Conservation (phyloP, 2,797 vertebrate species). For the Crenichthys baileyi region DNA sequence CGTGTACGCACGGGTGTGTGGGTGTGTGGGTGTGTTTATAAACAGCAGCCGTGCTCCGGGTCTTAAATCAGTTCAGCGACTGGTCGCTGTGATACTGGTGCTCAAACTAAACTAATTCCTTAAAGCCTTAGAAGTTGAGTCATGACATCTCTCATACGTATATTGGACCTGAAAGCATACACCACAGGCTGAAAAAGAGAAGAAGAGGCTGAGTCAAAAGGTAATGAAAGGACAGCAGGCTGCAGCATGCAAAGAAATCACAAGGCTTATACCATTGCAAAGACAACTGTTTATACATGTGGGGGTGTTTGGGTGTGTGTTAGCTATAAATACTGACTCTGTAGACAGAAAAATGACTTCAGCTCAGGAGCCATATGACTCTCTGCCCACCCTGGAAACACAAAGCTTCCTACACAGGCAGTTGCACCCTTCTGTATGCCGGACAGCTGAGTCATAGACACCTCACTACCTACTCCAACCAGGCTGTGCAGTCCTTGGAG, state of each 20-base stretch:
- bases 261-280: slow-evolving; percentile 60
- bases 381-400: slow-evolving; percentile 60
- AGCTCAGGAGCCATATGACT: slow-evolving; percentile 55
- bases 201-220: slow-evolving; percentile 59
- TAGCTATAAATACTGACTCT: slow-evolving; percentile 70
- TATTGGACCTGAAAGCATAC: slow-evolving; percentile 51
- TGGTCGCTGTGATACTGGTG: slow-evolving; percentile 51
- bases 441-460: slow-evolving; percentile 57
- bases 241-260: slow-evolving; percentile 68
- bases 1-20: slow-evolving; percentile 25
- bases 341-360: slow-evolving; percentile 62
- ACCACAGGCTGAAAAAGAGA: slow-evolving; percentile 29
- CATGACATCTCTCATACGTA: slow-evolving; percentile 51
- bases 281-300: slow-evolving; percentile 71
- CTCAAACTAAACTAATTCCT: slow-evolving; percentile 63
- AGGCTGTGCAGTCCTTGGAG: slow-evolving; percentile 37
- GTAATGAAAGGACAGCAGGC: slow-evolving; percentile 72
- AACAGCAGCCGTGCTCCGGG: slow-evolving; percentile 57
- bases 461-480: slow-evolving; percentile 43
- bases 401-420: slow-evolving; percentile 38
- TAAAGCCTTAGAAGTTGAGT: slow-evolving; percentile 61
- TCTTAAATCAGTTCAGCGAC: slow-evolving; percentile 68
- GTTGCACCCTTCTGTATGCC: slow-evolving; percentile 34
- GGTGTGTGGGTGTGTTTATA: slow-evolving; percentile 53
- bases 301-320: slow-evolving; percentile 59